phyloP scores from a whole-genome alignment of 2,888 invertebrate species.

The Apamea monoglypha region DNA sequence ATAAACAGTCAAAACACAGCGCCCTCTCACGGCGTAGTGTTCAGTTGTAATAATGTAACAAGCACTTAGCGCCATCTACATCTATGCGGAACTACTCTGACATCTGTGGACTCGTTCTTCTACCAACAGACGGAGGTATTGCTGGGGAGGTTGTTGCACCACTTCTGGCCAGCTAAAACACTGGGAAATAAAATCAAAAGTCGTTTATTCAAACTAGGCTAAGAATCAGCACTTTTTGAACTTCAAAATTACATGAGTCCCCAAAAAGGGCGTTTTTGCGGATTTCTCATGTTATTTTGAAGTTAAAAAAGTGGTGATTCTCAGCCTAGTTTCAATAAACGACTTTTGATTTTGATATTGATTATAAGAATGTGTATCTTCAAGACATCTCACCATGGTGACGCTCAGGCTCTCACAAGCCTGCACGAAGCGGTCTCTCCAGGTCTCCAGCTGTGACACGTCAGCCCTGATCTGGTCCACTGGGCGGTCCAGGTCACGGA shows the following conservation, averaged over 20 bases:
- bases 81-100: background rate
- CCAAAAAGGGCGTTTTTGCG: too few relatives aligned
- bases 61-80: background rate
- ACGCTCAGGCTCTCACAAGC: constrained; percentile 92
- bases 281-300: too few relatives aligned
- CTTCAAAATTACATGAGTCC: background rate
- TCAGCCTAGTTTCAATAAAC: background rate
- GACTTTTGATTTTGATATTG: background rate
- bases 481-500: constrained; percentile 92
- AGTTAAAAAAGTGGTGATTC: background rate
- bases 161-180: background rate
- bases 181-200: background rate
- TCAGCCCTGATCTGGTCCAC: constrained; percentile 92
- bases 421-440: constrained; percentile 93
- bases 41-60: background rate
- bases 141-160: background rate
- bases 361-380: background rate
- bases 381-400: constrained; percentile 82
- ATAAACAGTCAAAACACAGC: background rate
- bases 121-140: background rate
- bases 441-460: constrained; percentile 93
- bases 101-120: background rate
- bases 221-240: background rate
- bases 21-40: background rate
- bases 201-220: background rate